These are phyloP conservation scores for Phocoena phocoena DNA, from an alignment of 2,113 vertebrate genomes.

Conservation along the genomic window DNA sequence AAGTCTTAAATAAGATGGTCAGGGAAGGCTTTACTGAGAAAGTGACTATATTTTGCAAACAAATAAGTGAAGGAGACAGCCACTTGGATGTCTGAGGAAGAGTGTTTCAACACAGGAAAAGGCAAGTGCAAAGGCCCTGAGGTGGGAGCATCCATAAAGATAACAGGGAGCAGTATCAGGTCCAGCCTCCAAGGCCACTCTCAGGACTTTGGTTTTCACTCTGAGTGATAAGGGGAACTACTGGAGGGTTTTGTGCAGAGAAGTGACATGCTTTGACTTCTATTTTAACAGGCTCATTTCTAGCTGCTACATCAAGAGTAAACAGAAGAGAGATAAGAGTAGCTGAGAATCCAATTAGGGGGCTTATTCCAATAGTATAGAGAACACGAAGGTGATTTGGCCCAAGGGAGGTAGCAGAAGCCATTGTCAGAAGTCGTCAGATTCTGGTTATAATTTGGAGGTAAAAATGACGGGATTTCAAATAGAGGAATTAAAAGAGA, in stretches of 20 bases:
- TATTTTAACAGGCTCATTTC: neutral
- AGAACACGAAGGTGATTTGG: neutral
- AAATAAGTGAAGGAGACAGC: neutral
- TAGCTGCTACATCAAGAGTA: neutral
- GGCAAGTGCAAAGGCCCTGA: neutral
- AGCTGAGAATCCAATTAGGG: neutral
- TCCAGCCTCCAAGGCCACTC: rapidly evolving
- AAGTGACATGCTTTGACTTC: neutral
- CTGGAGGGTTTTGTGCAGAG: neutral
- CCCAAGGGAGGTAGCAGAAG: neutral
- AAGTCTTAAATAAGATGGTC: neutral
- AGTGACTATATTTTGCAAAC: neutral
- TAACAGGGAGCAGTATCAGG: rapidly evolving
- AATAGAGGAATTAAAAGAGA: neutral
- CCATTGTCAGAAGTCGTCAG: neutral
- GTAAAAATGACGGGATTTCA: neutral
- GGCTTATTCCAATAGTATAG: neutral
- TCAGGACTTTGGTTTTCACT: neutral
- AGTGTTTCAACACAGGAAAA: neutral
- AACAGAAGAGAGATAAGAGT: neutral
- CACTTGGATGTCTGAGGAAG: neutral
- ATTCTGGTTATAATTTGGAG: neutral
- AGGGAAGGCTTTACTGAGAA: neutral
- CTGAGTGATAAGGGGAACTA: neutral
- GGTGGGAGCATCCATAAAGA: neutral